Percentiles rank a stretch among this genome's conserved stretches.
Conservation (phyloP, 2,888 invertebrate genomes). For the Torymus aiolomorphi region DNA sequence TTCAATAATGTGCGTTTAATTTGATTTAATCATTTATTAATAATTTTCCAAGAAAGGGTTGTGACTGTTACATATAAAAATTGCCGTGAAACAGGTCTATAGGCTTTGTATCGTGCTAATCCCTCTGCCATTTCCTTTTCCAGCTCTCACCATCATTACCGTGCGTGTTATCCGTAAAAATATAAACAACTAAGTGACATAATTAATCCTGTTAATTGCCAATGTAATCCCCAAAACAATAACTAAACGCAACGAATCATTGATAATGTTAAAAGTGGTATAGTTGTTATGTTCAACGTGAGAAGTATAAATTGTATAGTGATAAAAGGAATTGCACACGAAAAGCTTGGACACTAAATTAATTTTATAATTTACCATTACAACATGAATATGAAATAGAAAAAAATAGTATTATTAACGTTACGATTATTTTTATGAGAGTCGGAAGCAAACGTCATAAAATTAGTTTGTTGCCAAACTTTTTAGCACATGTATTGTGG, state of each 20-base stretch:
- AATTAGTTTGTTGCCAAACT: slow-evolving; percentile 8
- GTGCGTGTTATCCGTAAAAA: slow-evolving; percentile 46
- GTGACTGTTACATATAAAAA: slow-evolving; percentile 39
- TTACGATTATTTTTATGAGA: no score
- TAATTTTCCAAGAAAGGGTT: slow-evolving; percentile 17
- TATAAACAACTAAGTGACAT: slow-evolving; percentile 30
- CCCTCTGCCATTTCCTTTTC: slow-evolving; percentile 58
- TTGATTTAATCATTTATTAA: slow-evolving; percentile 32
- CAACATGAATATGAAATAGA: no score
- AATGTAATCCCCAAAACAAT: slow-evolving; percentile 31
- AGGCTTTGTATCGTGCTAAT: slow-evolving; percentile 50
- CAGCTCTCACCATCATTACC: slow-evolving; percentile 56
- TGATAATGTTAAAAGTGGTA: slow-evolving; percentile 26
- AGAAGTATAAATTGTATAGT: slow-evolving; percentile 15
- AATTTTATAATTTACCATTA: neutral
- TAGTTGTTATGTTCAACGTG: neutral
- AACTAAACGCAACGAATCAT: slow-evolving; percentile 47
- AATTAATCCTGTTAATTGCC: slow-evolving; percentile 51
- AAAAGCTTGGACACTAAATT: slow-evolving; percentile 9
- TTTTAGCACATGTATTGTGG: neutral
- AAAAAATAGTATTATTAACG: no score
- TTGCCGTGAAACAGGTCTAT: slow-evolving; percentile 38
- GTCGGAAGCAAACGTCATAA: neutral
- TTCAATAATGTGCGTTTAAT: neutral
- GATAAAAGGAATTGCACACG: no score